These are phyloP conservation scores for Papilio machaon DNA, from an alignment of 1,140 invertebrate species.

Conservation along the genomic window DNA sequence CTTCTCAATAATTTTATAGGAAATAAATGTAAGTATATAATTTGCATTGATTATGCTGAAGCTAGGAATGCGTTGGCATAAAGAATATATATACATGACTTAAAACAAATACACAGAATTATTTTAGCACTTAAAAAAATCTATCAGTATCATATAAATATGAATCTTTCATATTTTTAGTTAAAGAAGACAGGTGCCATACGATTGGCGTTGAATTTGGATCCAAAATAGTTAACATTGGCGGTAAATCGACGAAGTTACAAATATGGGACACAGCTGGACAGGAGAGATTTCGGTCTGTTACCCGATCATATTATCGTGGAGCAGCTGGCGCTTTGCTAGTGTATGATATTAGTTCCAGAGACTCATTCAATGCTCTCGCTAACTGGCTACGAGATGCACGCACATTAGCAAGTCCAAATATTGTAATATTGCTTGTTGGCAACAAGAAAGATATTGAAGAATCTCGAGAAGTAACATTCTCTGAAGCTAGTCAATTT, in stretches of 20 bases:
- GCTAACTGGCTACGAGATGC: conserved; percentile 93
- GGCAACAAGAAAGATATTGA: conserved; percentile 94
- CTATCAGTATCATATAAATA: background rate
- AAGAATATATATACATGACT: background rate
- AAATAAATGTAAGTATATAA: conserved; percentile 89
- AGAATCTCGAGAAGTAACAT: conserved; percentile 89
- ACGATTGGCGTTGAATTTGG: conserved; percentile 94
- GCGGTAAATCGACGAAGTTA: conserved; percentile 91
- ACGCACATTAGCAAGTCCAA: conserved; percentile 91
- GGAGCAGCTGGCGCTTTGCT: conserved; percentile 91
- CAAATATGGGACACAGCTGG: conserved; percentile 91
- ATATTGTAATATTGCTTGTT: conserved; percentile 91
- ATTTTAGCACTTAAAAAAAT: background rate
- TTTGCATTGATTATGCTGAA: conserved; percentile 10
- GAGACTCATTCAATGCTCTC: conserved; percentile 92
- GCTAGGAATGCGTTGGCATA: conserved; percentile 7
- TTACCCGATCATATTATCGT: conserved; percentile 91
- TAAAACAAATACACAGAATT: too few relatives aligned
- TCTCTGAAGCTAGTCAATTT: conserved; percentile 91
- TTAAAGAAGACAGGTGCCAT: conserved; percentile 91
- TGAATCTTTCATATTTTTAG: conserved; percentile 72
- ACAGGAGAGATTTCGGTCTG: conserved; percentile 85
- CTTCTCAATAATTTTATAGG: conserved; percentile 95
- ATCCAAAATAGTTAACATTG: conserved; percentile 92
- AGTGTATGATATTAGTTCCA: conserved; percentile 91